Evolutionary conservation across 2,888 invertebrate genomes (phyloP).

Genomic region (Trissolcus japonicus): DNA sequence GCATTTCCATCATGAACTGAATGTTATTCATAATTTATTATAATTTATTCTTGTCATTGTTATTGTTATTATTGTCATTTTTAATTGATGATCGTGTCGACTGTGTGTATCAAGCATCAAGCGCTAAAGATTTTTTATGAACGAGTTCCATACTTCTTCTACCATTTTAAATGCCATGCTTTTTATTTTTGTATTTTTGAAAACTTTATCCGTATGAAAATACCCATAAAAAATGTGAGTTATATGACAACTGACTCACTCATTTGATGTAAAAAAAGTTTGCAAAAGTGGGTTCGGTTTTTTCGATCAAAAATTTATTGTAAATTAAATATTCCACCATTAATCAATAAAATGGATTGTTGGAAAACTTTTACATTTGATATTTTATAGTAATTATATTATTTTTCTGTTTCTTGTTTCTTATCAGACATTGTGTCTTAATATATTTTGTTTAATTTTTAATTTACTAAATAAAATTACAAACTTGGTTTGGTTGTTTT

Average conservation of each 20-base stretch:
- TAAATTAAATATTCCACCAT: slow-evolving; percentile 27
- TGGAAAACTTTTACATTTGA: not conserved
- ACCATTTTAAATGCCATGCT: slow-evolving; percentile 11
- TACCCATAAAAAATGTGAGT: no score
- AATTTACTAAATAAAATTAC: no score
- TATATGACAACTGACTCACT: slow-evolving; percentile 6
- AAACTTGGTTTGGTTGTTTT: no score
- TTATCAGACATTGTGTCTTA: no score
- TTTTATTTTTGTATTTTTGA: slow-evolving; percentile 32
- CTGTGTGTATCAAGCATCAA: slow-evolving; percentile 1
- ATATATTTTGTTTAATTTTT: no score
- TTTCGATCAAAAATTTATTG: slow-evolving; percentile 13
- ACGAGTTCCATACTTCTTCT: slow-evolving; percentile 13
- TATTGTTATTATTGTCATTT: slow-evolving; percentile 7
- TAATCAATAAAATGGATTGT: slow-evolving; percentile 20
- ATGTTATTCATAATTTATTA: slow-evolving; percentile 46
- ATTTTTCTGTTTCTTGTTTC: not conserved
- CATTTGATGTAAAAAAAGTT: slow-evolving; percentile 16
- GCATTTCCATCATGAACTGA: slow-evolving; percentile 15
- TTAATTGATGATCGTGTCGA: slow-evolving; percentile 30
- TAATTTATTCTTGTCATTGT: slow-evolving; percentile 46
- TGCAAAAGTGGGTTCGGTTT: slow-evolving; percentile 11
- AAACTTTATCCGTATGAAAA: no score
- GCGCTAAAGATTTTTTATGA: slow-evolving; percentile 9
- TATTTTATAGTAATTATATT: not conserved